These are phyloP conservation scores for Sylvia atricapilla DNA, from an alignment of 2,113 vertebrate species.

Conservation along the genomic window DNA sequence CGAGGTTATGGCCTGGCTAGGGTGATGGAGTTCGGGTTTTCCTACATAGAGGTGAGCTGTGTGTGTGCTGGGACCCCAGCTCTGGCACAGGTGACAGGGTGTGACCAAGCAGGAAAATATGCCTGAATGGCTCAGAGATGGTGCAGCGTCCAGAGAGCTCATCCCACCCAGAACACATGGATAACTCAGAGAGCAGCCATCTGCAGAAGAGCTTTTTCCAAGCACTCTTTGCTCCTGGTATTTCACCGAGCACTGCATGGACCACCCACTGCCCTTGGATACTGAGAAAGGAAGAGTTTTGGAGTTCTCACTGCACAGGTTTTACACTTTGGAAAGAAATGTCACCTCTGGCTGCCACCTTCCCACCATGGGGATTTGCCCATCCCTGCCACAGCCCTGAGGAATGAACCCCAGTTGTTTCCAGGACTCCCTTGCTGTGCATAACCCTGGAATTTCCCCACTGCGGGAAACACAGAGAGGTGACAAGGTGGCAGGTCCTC, in stretches of 20 bases:
- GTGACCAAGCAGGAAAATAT: background rate
- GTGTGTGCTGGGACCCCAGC: background rate
- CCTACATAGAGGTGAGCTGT: background rate
- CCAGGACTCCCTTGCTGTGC: background rate
- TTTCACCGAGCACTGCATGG: background rate
- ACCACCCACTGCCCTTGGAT: background rate
- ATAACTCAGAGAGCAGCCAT: background rate
- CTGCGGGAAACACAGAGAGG: rapidly evolving
- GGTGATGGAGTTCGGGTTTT: background rate
- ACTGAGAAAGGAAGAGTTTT: background rate
- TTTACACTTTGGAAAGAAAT: background rate
- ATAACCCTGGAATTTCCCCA: background rate
- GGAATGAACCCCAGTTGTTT: rapidly evolving
- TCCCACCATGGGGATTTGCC: background rate
- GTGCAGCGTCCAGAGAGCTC: background rate
- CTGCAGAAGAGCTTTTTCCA: background rate
- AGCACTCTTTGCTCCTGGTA: rapidly evolving
- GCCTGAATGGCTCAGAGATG: background rate
- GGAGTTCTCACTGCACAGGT: background rate
- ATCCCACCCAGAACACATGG: rapidly evolving
- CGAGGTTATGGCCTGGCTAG: background rate
- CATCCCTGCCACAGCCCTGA: background rate
- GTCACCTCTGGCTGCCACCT: background rate
- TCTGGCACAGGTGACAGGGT: background rate
- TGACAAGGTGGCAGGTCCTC: rapidly evolving